Conservation (phyloP, 2,113 vertebrate genomes). For the Hypocryptadius cinnamomeus region DNA sequence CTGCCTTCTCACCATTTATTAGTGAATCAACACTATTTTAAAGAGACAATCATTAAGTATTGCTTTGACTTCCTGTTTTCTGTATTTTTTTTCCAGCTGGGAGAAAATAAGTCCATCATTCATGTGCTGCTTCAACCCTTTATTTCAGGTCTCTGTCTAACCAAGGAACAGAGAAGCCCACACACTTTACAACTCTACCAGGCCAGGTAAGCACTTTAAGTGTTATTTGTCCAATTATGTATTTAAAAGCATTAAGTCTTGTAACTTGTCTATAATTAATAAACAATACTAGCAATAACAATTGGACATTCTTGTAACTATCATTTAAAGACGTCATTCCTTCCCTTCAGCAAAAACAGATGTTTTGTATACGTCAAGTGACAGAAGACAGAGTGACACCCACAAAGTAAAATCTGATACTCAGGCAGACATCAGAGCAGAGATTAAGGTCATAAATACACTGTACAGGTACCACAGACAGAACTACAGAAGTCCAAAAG, state of each 20-base stretch:
- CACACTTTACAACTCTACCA: neutral
- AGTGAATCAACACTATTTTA: neutral
- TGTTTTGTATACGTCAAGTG: neutral
- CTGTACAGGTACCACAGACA: neutral
- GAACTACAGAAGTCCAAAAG: neutral
- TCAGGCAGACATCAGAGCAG: neutral
- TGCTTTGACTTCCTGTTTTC: neutral
- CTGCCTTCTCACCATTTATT: neutral
- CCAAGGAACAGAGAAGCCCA: neutral
- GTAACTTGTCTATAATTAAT: neutral
- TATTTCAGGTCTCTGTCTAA: neutral
- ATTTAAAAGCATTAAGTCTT: neutral
- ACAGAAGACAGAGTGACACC: neutral
- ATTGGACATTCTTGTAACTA: neutral
- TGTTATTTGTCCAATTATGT: neutral
- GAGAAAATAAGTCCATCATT: neutral
- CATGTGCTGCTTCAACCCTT: neutral
- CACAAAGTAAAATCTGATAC: constrained; percentile 24
- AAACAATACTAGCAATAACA: neutral
- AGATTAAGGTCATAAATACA: neutral
- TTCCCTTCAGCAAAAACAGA: neutral
- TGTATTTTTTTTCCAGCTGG: neutral
- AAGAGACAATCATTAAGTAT: neutral
- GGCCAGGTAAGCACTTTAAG: neutral
- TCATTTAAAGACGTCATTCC: neutral